Evolutionary conservation across 2,888 invertebrate species (phyloP).

Genomic region (Thymelicus sylvestris): DNA sequence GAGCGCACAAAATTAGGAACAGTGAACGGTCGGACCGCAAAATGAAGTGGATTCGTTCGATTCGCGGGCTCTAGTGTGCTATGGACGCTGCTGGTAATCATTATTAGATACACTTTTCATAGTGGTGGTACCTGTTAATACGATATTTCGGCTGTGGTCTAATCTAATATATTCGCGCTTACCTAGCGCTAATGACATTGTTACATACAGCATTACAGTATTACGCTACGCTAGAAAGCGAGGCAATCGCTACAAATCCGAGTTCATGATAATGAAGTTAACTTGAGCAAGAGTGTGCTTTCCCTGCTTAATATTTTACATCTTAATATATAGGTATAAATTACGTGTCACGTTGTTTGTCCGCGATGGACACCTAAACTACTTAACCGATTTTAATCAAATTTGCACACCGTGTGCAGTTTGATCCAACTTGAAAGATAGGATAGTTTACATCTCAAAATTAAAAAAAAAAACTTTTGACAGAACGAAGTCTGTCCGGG

Average conservation of each 20-base stretch:
- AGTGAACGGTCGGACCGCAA: conserved; percentile 73
- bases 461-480: too few relatives aligned
- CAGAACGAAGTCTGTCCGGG: too few relatives aligned
- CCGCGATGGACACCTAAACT: too few relatives aligned
- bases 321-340: too few relatives aligned
- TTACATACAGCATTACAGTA: conserved; percentile 27
- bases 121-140: conserved; percentile 38
- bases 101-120: conserved; percentile 67
- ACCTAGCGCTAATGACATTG: conserved; percentile 37
- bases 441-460: too few relatives aligned
- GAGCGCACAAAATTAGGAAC: conserved; percentile 81
- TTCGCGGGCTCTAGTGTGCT: conserved; percentile 52
- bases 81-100: conserved; percentile 68
- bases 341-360: too few relatives aligned
- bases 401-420: too few relatives aligned
- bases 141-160: conserved; percentile 43
- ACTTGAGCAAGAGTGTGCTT: neutral
- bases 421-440: too few relatives aligned
- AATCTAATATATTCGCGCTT: conserved; percentile 31
- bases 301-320: neutral
- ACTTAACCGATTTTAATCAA: too few relatives aligned
- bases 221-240: conserved; percentile 12
- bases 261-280: neutral
- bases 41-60: conserved; percentile 77
- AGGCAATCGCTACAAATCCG: conserved; percentile 10